Conservation (phyloP, 2,888 invertebrate species). For the Bedellia somnulentella region DNA sequence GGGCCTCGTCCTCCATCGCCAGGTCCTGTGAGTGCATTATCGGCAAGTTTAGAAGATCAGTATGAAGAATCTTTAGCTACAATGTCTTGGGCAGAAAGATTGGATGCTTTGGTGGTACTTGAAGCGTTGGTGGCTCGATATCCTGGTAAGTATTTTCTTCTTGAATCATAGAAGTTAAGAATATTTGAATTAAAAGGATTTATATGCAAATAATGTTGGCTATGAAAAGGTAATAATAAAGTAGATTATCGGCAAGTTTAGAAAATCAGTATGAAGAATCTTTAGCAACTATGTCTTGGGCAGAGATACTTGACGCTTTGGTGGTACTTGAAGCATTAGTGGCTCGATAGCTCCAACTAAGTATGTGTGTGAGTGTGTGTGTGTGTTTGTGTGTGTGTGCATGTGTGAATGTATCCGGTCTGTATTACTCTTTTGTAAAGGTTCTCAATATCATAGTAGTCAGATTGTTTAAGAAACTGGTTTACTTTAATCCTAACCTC, state of each 20-base stretch:
- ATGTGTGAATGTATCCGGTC: too few relatives aligned
- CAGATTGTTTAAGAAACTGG: too few relatives aligned
- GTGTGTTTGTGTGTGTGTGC: too few relatives aligned
- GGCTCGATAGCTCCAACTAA: too few relatives aligned
- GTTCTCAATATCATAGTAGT: too few relatives aligned
- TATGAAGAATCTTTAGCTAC: constrained; percentile 72
- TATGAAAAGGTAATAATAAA: too few relatives aligned
- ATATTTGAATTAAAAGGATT: too few relatives aligned
- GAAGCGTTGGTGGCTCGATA: constrained; percentile 83
- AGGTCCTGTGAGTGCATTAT: constrained; percentile 17
- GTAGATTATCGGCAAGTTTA: constrained; percentile 42
- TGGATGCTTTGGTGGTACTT: constrained; percentile 76
- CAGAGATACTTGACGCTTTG: constrained; percentile 79
- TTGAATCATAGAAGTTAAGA: neutral
- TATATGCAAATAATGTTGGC: too few relatives aligned
- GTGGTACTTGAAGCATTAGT: constrained; percentile 77
- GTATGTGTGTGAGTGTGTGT: too few relatives aligned
- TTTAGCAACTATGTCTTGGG: constrained; percentile 79
- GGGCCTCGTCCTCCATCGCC: constrained; percentile 23
- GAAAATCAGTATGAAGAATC: constrained; percentile 73
- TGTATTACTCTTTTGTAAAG: too few relatives aligned
- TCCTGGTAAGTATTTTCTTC: constrained; percentile 68
- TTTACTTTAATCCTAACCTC: too few relatives aligned
- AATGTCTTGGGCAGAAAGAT: constrained; percentile 85
- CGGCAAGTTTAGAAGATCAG: constrained; percentile 62